Evolutionary conservation across 2,113 vertebrate genomes (phyloP), one percentile per base, ranked within the genome.

Genomic region (Antechinus stuartii): DNA sequence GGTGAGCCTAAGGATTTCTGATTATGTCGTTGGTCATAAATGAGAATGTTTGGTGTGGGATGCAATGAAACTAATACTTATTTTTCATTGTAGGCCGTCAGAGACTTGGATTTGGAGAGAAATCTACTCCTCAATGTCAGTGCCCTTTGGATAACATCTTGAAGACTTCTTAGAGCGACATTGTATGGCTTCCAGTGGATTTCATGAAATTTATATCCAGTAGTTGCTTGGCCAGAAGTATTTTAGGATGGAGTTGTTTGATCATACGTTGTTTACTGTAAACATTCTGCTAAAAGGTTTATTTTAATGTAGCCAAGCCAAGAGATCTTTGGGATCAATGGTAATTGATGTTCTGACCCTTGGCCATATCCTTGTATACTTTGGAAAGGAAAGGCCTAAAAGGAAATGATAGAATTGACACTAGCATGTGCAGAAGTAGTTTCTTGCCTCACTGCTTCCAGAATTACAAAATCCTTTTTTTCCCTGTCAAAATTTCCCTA

Each of bases 1-100:
- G 99, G 98, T 99, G 99, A 99, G 56, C 23, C 52, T 94, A 95
- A 2, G 97, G 98, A 99, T 99, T 99, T 98, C 99, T 99, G 99
- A 99, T 95, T 98, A 96, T 98, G 95, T 96, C 98, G 49, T 23
- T 23, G 47, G 0, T 23, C 50, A 24, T 30, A 27, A 30, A 5
- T 12, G 5, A 12, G 5, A 10, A 49, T 55, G 3, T 49, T 91
- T 19, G 22, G 42, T 68, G 55, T 27, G 47, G 26, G 8, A 91
- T 84, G 10, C 91, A 42, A 14, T 93, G 53, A 93, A 42, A 92
- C 2, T 97, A 46, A 97, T 56, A 54, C 2, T 27, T 8, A n/a
- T 57, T 95, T 91, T 22, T 95, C 46, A 92, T 96, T 97, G 46
- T 93, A 97, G 96, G 94, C 14, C n/a, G 0, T 49, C 23, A 42